A percentile compares a stretch with the other conserved stretches of the same genome.
Conservation (phyloP, 2,113 vertebrate species). For the Herpetotheres cachinnans region DNA sequence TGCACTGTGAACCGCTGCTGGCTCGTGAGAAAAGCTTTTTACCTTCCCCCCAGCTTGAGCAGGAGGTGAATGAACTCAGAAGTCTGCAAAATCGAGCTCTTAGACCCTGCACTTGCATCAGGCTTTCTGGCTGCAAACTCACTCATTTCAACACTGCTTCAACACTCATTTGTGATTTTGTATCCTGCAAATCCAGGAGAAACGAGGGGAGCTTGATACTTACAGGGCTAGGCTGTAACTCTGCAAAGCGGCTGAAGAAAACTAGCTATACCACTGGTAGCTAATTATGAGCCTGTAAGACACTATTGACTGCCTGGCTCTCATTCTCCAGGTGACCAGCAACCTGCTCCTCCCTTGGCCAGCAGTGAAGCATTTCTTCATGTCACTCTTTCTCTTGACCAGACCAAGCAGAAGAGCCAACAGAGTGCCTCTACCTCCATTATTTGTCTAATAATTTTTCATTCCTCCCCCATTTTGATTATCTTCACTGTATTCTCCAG, state of each 20-base stretch:
- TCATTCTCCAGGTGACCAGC: not conserved
- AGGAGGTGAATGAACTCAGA: not conserved
- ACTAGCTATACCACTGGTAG: not conserved
- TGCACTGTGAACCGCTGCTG: not conserved
- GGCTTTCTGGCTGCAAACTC: not conserved
- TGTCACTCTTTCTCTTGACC: not conserved
- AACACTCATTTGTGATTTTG: not conserved
- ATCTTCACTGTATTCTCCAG: not conserved
- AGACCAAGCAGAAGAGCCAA: not conserved
- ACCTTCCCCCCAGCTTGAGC: not conserved
- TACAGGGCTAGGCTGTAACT: not conserved
- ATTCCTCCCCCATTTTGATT: not conserved
- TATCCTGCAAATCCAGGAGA: not conserved
- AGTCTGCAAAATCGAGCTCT: not conserved
- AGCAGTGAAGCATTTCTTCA: not conserved
- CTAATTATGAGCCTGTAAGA: not conserved
- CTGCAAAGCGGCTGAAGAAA: not conserved
- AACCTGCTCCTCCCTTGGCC: not conserved
- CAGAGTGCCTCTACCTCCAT: not conserved
- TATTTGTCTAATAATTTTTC: not conserved
- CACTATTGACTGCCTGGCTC: not conserved
- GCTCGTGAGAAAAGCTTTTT: not conserved
- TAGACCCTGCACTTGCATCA: not conserved
- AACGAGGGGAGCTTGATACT: not conserved
- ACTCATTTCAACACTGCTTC: not conserved